A percentile compares a stretch with the other conserved stretches of the same genome.
These are phyloP conservation scores for Perithous albicinctus DNA, from an alignment of 2,888 invertebrate species.

Conservation along the genomic window DNA sequence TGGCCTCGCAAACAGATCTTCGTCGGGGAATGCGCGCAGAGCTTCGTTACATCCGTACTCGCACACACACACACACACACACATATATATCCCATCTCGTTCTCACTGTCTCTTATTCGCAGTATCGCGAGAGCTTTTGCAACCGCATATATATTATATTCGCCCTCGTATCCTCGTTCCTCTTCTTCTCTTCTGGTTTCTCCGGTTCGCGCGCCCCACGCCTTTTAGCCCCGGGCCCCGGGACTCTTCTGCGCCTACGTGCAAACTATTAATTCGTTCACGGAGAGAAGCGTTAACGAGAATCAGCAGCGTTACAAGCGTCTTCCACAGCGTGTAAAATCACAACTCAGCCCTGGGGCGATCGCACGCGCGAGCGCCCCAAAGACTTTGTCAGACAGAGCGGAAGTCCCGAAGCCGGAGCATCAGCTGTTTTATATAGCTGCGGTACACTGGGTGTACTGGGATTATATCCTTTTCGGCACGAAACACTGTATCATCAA, in stretches of 20 bases:
- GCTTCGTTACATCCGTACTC: conserved; percentile 45
- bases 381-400: neutral
- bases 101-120: conserved; percentile 8
- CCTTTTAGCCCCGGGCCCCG: conserved; percentile 57
- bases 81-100: conserved; percentile 21
- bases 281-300: conserved; percentile 69
- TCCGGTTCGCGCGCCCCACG: conserved; percentile 61
- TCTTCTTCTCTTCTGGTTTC: conserved; percentile 45
- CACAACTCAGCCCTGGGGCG: neutral
- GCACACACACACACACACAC: no score
- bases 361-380: conserved; percentile 2
- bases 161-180: conserved; percentile 37
- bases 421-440: neutral
- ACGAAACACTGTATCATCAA: neutral
- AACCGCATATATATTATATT: conserved; percentile 49
- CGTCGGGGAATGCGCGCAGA: conserved; percentile 78
- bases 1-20: conserved; percentile 82
- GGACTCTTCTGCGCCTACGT: conserved; percentile 58
- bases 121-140: conserved; percentile 31
- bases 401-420: conserved; percentile 13
- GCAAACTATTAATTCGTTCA: conserved; percentile 72
- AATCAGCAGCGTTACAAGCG: conserved; percentile 47
- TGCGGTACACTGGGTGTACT: no score
- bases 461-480: no score
- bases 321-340: conserved; percentile 17